These are phyloP conservation scores for Pollenia angustigena DNA, from an alignment of 2,888 invertebrate species.

Conservation along the genomic window DNA sequence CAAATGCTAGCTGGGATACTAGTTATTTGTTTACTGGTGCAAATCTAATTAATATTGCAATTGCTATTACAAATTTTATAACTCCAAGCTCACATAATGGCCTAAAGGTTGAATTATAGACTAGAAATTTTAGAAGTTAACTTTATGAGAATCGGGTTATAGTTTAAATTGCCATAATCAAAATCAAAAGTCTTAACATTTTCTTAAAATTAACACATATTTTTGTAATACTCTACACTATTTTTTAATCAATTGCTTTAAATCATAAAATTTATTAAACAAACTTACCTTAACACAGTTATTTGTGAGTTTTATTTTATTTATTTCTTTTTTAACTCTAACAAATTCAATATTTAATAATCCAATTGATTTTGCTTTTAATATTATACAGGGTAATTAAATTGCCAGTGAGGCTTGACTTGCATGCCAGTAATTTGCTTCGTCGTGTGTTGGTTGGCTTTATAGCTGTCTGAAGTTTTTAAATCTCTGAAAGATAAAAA, in stretches of 20 bases:
- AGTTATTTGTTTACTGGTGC: too few species aligned
- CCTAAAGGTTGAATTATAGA: too few species aligned
- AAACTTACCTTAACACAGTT: constrained; percentile 47
- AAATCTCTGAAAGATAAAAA: constrained; percentile 30
- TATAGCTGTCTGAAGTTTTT: background rate
- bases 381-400: constrained; percentile 37
- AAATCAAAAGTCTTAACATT: background rate
- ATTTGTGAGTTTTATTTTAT: background rate
- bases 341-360: constrained; percentile 52
- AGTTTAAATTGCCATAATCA: too few species aligned
- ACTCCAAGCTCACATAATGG: too few species aligned
- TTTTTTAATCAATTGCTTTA: background rate
- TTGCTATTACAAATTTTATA: too few species aligned
- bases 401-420: constrained; percentile 30
- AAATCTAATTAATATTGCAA: too few species aligned
- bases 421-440: constrained; percentile 36
- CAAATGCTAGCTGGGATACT: too few species aligned
- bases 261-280: constrained; percentile 18
- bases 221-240: background rate
- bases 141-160: too few species aligned
- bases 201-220: background rate
- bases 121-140: too few species aligned
- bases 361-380: constrained; percentile 44
- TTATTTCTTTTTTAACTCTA: background rate
- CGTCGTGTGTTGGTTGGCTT: background rate